A percentile compares a stretch with the other conserved stretches of the same genome.
These are phyloP conservation scores for Falco peregrinus DNA, from an alignment of 2,797 vertebrate genomes.

Conservation along the genomic window DNA sequence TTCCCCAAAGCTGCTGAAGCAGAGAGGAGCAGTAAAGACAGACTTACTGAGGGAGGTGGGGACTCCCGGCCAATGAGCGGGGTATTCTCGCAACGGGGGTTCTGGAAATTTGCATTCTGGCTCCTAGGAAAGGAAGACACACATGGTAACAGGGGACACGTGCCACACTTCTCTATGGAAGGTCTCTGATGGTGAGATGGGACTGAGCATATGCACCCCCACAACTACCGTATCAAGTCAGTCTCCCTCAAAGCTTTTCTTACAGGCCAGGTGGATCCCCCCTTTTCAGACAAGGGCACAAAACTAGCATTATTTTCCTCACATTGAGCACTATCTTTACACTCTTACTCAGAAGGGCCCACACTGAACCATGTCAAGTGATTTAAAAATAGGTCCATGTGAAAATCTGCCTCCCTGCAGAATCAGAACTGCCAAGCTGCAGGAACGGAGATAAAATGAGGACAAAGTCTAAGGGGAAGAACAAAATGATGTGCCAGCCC, in stretches of 20 bases:
- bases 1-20: conserved; percentile 50
- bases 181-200: neutral
- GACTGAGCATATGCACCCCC: neutral
- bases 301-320: neutral
- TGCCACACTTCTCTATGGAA: neutral
- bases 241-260: neutral
- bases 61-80: conserved; percentile 98
- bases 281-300: neutral
- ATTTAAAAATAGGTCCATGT: conserved; percentile 56
- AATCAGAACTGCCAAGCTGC: conserved; percentile 5
- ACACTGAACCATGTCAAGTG: conserved; percentile 18
- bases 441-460: conserved; percentile 42
- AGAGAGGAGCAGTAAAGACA: conserved; percentile 63
- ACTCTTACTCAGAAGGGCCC: conserved; percentile 32
- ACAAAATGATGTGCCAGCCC: neutral
- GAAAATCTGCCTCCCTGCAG: conserved; percentile 47
- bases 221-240: neutral
- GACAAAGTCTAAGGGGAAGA: neutral
- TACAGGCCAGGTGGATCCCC: neutral
- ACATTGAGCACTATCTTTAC: neutral
- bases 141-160: conserved; percentile 26
- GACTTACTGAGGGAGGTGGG: conserved; percentile 97
- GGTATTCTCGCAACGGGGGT: conserved; percentile 97
- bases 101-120: conserved; percentile 98
- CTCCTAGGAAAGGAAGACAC: conserved; percentile 82